Percentiles rank a stretch among this genome's conserved stretches.
Evolutionary conservation across 2,113 vertebrate species (phyloP).

Genomic region (Pseudopodoces humilis): DNA sequence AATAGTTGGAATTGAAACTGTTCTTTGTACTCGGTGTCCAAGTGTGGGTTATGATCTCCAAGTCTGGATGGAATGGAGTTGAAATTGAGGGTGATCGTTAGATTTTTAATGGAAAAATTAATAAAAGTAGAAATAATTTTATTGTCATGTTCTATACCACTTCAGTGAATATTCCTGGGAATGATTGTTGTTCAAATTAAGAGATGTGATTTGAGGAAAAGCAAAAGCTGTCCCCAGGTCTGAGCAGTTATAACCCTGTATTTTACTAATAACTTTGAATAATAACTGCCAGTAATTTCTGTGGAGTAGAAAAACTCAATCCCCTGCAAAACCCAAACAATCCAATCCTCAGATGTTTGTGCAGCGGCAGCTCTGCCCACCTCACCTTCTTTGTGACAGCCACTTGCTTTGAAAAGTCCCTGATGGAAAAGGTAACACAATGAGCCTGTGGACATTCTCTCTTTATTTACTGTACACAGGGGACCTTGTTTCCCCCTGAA

Average conservation of each 20-base stretch:
- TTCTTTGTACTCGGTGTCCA: neutral
- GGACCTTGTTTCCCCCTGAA: neutral
- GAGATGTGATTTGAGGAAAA: neutral
- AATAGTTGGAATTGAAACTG: neutral
- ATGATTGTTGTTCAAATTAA: neutral
- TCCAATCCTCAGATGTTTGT: neutral
- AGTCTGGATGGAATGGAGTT: neutral
- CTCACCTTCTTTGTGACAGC: neutral
- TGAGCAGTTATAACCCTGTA: neutral
- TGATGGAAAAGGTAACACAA: neutral
- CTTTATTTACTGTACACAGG: rapidly evolving
- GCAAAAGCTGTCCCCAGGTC: neutral
- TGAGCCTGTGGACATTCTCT: neutral
- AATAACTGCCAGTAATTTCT: neutral
- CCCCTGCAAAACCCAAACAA: neutral
- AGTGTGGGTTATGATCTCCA: neutral
- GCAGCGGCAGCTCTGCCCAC: neutral
- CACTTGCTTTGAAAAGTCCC: neutral
- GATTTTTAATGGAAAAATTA: neutral
- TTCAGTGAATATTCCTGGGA: neutral
- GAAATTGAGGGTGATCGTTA: neutral
- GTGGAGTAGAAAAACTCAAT: neutral
- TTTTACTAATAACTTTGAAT: neutral
- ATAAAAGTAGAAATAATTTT: neutral
- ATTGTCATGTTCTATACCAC: neutral